Evolutionary conservation across 1,140 invertebrate species (phyloP).

Genomic region (Berghia stephanieae): DNA sequence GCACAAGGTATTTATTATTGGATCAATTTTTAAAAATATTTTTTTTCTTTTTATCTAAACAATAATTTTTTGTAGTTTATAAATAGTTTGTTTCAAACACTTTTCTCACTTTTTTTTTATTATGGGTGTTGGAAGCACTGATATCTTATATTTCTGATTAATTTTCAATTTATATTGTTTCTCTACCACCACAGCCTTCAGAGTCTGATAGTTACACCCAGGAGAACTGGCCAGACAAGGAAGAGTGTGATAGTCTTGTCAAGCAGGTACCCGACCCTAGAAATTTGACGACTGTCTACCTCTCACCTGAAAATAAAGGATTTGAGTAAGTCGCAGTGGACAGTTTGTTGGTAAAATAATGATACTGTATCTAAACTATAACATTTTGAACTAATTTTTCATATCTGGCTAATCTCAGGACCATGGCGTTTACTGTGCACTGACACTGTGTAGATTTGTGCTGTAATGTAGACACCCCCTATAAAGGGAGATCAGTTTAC

Average conservation of each 20-base stretch:
- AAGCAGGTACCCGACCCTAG: slow-evolving; percentile 62
- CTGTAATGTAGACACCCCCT: no score
- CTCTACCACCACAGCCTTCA: background rate
- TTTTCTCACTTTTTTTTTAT: background rate
- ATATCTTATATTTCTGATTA: no score
- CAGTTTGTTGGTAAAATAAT: background rate
- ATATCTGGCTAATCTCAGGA: background rate
- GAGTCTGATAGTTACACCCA: slow-evolving; percentile 36
- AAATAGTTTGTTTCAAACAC: no score
- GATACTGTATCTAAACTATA: background rate
- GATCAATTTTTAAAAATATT: background rate
- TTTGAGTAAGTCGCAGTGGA: slow-evolving; percentile 71
- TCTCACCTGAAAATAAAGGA: slow-evolving; percentile 81
- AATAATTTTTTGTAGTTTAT: no score
- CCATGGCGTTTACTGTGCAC: no score
- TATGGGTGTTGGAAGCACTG: background rate
- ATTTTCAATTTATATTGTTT: no score
- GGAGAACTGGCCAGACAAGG: slow-evolving; percentile 61
- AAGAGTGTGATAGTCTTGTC: slow-evolving; percentile 63
- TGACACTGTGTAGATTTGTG: no score
- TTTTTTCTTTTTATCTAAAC: no score
- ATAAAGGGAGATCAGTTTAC: no score
- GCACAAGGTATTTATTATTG: slow-evolving; percentile 16
- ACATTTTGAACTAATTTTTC: background rate
- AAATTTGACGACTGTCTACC: slow-evolving; percentile 71